Base-by-base conservation (phyloP, 2,113 vertebrate species). In the Hippocampus barbouri region DNA sequence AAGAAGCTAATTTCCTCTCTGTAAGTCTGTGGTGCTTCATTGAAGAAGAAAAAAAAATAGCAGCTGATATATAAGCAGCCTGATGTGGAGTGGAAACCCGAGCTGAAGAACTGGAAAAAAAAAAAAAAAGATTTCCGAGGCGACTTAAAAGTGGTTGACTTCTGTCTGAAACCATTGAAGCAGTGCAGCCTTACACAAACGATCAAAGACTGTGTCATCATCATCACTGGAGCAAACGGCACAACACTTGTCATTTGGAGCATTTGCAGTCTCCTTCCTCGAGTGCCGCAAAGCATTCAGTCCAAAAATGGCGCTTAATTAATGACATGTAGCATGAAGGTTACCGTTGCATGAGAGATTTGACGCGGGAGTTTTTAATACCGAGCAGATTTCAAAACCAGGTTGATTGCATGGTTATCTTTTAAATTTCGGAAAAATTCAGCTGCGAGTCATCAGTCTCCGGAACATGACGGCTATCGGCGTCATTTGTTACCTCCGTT, bases 401-500 rank as follows among this genome's bases (percentile, higher is more conserved):
- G 34, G 16, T 67, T 76, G 68, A 79, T 77, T 77, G 54, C 49
- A 54, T 51, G 15, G 10, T 49, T 43, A 54, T 15, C 18, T 38
- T 57, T 2, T 15, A 61, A 34, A 61, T 61, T 47, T 12, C 43
- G 3, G 3, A 23, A 51, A 68, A 34, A 73, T 74, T 71, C 45
- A 21, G 43, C 45, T 59, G 66, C 73, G 64, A 41, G 60, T 73
- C 41, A 68, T 80, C 75, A 65, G 59, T 53, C 71, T 30, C 51
- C 34, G 66, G 73, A 74, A 72, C 38, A 51, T 66, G 78, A 63
- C 69, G 41, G 53, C n/a, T 73, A 69, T 77, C 82, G 78, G 69
- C 71, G 51, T 70, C 80, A 71, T 82, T 86, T 87, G 79, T 87
- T 80, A 79, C 68, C 69, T 84, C 80, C 77, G 75, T 82, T 85